phyloP scores from a whole-genome alignment of 2,888 invertebrate genomes.

The Megastigmus dorsalis region DNA sequence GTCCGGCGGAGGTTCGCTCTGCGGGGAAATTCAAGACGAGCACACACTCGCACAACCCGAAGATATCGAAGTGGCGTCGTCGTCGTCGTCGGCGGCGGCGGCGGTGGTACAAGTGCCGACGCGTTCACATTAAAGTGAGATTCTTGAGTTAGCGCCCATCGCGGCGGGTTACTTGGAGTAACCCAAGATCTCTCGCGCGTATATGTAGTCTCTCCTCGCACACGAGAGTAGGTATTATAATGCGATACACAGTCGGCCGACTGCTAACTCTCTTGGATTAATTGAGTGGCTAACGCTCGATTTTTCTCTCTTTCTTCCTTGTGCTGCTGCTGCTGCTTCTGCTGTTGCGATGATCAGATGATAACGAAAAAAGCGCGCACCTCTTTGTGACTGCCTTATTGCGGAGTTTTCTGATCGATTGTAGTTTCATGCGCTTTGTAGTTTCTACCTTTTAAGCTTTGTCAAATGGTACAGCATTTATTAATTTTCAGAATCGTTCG shows the following conservation, averaged over 20 bases:
- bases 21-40: slow-evolving; percentile 30
- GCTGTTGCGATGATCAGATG: too few relatives aligned
- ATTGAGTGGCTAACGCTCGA: slow-evolving; percentile 6
- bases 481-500: too few relatives aligned
- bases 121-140: slow-evolving; percentile 53
- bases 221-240: not conserved
- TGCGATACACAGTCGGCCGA: not conserved
- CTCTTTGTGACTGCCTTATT: too few relatives aligned
- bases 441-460: too few relatives aligned
- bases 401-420: too few relatives aligned
- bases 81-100: not conserved
- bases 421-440: too few relatives aligned
- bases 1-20: slow-evolving; percentile 7
- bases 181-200: slow-evolving; percentile 22
- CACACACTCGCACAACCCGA: too few relatives aligned
- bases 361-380: too few relatives aligned
- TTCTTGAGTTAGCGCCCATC: slow-evolving; percentile 32
- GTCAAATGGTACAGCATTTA: too few relatives aligned
- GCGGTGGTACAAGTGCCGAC: slow-evolving; percentile 52
- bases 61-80: slow-evolving; percentile 28
- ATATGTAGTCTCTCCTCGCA: not conserved
- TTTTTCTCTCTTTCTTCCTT: not conserved
- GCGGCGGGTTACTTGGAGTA: slow-evolving; percentile 21
- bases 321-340: not conserved
- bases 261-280: slow-evolving; percentile 19